Conservation (phyloP, 2,113 vertebrate genomes). For the Crotalus tigris region DNA sequence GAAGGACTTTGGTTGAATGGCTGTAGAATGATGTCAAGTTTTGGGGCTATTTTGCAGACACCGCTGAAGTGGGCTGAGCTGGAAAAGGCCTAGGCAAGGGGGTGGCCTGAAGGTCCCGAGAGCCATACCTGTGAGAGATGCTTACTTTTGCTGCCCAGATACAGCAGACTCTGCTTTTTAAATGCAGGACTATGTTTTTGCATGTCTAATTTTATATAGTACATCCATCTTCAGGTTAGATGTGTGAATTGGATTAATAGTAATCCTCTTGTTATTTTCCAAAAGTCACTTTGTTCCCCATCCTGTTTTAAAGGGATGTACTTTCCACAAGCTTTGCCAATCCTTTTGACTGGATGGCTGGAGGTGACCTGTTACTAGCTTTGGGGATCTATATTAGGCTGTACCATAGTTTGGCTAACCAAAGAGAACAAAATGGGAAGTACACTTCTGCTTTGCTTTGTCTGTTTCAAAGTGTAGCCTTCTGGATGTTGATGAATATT, state of each 20-base stretch:
- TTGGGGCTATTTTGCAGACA: not conserved
- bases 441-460: not conserved
- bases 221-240: not conserved
- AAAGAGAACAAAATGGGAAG: not conserved
- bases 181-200: not conserved
- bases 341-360: not conserved
- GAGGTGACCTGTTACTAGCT: slow-evolving; percentile 1
- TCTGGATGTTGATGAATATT: not conserved
- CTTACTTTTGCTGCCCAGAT: not conserved
- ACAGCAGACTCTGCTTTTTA: not conserved
- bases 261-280: not conserved
- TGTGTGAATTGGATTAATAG: not conserved
- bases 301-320: not conserved
- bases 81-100: not conserved
- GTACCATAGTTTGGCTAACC: not conserved
- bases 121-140: not conserved
- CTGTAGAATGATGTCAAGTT: not conserved
- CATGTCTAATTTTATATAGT: not conserved
- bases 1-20: not conserved
- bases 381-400: not conserved
- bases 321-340: not conserved
- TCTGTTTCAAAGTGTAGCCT: not conserved
- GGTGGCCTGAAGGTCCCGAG: too few relatives aligned
- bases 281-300: not conserved
- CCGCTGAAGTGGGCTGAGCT: not conserved